Conservation (phyloP, 2,113 vertebrate species). For the Lethenteron camtschaticum region DNA sequence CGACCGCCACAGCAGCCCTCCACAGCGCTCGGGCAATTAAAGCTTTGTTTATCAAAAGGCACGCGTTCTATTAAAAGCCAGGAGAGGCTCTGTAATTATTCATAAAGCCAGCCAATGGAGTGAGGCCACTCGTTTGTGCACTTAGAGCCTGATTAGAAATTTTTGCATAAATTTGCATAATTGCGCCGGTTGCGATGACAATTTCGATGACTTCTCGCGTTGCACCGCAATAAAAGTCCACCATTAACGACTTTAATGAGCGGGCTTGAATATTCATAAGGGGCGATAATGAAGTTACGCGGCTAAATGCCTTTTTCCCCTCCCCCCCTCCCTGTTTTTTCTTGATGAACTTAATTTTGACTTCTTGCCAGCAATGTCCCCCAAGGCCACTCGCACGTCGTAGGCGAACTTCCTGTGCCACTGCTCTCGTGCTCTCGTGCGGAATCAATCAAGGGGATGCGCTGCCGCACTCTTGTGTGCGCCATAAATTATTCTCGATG, state of each 20-base stretch:
- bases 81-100: slow-evolving; percentile 5
- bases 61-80: slow-evolving; percentile 2
- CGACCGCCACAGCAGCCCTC: slow-evolving; percentile 1
- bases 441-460: not conserved
- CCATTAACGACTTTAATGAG: slow-evolving; percentile 5
- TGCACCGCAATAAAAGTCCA: slow-evolving; percentile 6
- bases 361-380: slow-evolving; percentile 2
- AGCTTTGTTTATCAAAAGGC: slow-evolving; percentile 6
- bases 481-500: slow-evolving; percentile 3
- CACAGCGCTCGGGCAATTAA: slow-evolving; percentile 3
- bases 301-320: not conserved
- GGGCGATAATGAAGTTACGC: slow-evolving; percentile 6
- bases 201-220: slow-evolving; percentile 6
- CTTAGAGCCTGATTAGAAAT: slow-evolving; percentile 5
- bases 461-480: not conserved
- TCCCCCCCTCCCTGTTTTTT: not conserved
- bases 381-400: not conserved
- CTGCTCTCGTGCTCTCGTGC: not conserved
- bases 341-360: slow-evolving; percentile 5
- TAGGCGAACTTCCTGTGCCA: not conserved
- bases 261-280: slow-evolving; percentile 6
- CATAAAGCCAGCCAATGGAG: slow-evolving; percentile 6
- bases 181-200: slow-evolving; percentile 1
- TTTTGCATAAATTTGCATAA: slow-evolving; percentile 4
- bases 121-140: slow-evolving; percentile 4